phyloP scores from a whole-genome alignment of 2,888 invertebrate species.

The Thelaira solivaga region DNA sequence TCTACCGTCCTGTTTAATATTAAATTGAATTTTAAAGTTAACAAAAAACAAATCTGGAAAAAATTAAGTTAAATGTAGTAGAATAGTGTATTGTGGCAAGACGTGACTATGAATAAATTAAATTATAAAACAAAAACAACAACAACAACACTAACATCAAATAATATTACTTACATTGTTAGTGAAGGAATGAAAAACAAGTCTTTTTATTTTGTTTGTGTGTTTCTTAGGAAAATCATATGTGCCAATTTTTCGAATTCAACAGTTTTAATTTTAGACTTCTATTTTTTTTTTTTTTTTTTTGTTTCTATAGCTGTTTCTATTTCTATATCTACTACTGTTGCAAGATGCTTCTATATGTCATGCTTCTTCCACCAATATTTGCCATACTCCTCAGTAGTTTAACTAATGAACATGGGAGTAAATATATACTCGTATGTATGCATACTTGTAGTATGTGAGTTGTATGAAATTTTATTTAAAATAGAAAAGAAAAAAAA shows the following conservation, averaged over 20 bases:
- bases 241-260: constrained; percentile 59
- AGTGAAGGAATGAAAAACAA: background rate
- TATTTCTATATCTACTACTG: background rate
- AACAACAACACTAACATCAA: constrained; percentile 11
- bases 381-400: constrained; percentile 53
- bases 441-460: too few species aligned
- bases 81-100: constrained; percentile 51
- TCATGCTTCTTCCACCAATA: constrained; percentile 47
- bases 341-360: constrained; percentile 40
- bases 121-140: constrained; percentile 52
- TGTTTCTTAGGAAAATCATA: constrained; percentile 40
- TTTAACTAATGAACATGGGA: constrained; percentile 62
- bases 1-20: background rate
- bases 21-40: background rate
- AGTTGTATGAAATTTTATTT: constrained; percentile 7
- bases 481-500: too few species aligned
- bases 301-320: too few species aligned
- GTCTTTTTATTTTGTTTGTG: too few species aligned
- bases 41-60: background rate
- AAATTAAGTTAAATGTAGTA: constrained; percentile 28
- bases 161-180: constrained; percentile 53
- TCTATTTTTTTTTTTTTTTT: constrained; percentile 14
- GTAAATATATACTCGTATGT: too few species aligned
- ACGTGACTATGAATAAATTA: constrained; percentile 66
- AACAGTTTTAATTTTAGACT: constrained; percentile 42